Conservation (phyloP, 2,113 vertebrate species). For the Orthonyx spaldingii region DNA sequence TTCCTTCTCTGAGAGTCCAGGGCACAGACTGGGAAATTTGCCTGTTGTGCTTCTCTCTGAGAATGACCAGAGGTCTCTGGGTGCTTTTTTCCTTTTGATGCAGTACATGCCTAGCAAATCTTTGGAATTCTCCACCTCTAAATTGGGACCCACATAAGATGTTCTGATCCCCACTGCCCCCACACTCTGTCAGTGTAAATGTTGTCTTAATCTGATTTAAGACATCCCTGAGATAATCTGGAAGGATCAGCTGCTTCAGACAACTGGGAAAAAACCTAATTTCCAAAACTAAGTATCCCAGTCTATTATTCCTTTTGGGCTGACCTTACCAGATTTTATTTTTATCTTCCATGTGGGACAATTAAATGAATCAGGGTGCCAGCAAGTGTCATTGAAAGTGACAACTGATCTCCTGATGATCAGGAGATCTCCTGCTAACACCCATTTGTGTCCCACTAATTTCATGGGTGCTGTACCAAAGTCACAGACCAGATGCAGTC, state of each 20-base stretch:
- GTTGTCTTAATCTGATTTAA: not conserved
- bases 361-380: not conserved
- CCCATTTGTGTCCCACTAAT: not conserved
- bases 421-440: not conserved
- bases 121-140: not conserved
- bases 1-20: not conserved
- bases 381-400: not conserved
- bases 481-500: not conserved
- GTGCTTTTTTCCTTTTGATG: not conserved
- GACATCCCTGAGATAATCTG: not conserved
- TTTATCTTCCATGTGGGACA: not conserved
- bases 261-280: accelerated
- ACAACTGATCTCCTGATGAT: not conserved
- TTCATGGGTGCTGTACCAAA: not conserved
- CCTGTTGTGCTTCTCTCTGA: not conserved
- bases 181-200: not conserved
- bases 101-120: accelerated
- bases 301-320: not conserved
- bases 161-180: not conserved
- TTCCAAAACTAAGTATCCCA: not conserved
- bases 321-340: not conserved
- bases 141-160: not conserved
- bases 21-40: not conserved
- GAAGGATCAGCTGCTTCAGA: not conserved
- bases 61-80: not conserved